These are phyloP conservation scores for Noctua pronuba DNA, from an alignment of 2,888 invertebrate genomes.

Conservation along the genomic window DNA sequence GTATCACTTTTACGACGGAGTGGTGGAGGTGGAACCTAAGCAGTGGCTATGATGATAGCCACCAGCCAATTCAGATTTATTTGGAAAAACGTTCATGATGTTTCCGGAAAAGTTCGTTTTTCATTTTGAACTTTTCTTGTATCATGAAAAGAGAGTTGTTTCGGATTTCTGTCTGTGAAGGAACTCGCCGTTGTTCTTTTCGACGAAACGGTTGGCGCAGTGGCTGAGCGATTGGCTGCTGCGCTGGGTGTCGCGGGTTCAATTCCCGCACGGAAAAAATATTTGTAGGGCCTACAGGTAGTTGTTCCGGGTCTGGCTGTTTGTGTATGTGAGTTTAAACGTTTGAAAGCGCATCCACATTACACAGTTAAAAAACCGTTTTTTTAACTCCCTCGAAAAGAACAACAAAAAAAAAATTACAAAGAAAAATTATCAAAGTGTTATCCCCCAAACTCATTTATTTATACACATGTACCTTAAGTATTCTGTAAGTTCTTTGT, in stretches of 20 bases:
- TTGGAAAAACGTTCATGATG: background rate
- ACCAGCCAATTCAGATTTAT: background rate
- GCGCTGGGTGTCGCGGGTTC: too few species aligned
- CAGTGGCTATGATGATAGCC: background rate
- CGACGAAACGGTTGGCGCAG: too few species aligned
- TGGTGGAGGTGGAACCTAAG: background rate
- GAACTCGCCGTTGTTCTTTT: background rate
- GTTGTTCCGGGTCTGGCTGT: too few species aligned
- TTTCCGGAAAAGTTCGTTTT: background rate
- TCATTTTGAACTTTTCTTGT: background rate
- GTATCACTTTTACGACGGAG: background rate
- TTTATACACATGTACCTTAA: slow-evolving; percentile 2
- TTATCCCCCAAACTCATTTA: background rate
- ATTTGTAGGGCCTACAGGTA: too few species aligned
- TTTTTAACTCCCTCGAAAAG: background rate
- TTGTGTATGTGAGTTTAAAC: too few species aligned
- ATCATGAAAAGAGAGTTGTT: background rate
- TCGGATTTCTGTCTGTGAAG: background rate
- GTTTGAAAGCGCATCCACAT: too few species aligned
- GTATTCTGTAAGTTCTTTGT: slow-evolving; percentile 7
- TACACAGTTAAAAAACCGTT: too few species aligned
- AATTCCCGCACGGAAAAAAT: too few species aligned
- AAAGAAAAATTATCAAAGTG: background rate
- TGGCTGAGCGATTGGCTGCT: too few species aligned
- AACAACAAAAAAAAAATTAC: too few species aligned